Evolutionary conservation across 2,888 invertebrate genomes (phyloP).

Genomic region (Drosophila antonietae): DNA sequence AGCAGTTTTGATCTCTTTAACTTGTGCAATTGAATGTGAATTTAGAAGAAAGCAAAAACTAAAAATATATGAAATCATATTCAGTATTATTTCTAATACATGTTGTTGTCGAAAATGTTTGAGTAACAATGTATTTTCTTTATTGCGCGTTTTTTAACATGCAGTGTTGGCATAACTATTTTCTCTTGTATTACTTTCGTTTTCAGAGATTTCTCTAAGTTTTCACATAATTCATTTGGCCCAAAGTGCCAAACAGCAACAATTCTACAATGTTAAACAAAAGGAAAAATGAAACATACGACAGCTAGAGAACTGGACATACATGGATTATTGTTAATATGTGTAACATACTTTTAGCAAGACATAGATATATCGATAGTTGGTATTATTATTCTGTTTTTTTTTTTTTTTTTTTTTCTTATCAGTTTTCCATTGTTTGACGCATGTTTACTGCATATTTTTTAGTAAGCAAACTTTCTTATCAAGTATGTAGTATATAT

Average conservation of each 20-base stretch:
- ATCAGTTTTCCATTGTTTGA: conserved; percentile 36
- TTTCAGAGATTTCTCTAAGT: conserved; percentile 32
- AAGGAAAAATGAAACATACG: conserved; percentile 56
- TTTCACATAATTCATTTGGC: conserved; percentile 18
- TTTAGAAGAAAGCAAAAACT: conserved; percentile 22
- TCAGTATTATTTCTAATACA: conserved; percentile 9
- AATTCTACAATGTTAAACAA: conserved; percentile 62
- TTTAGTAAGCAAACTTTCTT: conserved; percentile 67
- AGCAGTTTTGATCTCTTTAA: conserved; percentile 20
- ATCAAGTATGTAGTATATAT: conserved; percentile 33
- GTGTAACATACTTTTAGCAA: conserved; percentile 57
- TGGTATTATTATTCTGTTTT: conserved; percentile 11
- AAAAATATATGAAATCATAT: conserved; percentile 12
- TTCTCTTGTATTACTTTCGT: conserved; percentile 10
- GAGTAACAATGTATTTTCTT: conserved; percentile 11
- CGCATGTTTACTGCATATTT: conserved; percentile 50
- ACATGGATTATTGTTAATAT: conserved; percentile 42
- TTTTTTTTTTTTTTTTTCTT: conserved; percentile 13
- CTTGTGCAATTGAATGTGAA: conserved; percentile 39
- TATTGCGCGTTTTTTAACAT: conserved; percentile 37
- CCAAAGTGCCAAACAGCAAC: conserved; percentile 48
- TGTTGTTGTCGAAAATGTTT: conserved; percentile 1
- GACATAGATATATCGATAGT: conserved; percentile 57
- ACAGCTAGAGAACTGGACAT: conserved; percentile 60
- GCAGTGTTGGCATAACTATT: conserved; percentile 45